Evolutionary conservation across 2,888 invertebrate genomes (phyloP), one percentile per base, ranked within the genome.

Genomic region (Diplolepis rosae): DNA sequence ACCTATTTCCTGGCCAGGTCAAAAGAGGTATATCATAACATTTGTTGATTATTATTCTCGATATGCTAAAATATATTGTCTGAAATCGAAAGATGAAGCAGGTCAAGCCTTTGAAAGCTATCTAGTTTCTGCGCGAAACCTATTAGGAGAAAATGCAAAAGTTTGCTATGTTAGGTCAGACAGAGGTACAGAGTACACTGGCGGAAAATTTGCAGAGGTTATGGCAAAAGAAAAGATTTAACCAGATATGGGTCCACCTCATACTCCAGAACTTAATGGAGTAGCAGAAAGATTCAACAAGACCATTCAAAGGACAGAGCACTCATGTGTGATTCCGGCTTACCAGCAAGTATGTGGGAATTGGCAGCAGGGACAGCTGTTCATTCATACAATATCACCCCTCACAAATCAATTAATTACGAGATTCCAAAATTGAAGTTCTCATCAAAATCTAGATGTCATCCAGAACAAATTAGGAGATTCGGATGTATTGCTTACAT

Each of bases 41-140:
- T 79, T 75, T 18, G 50, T 79, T 32, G 77, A 79, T 30, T 75
- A 81, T 67, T 78, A 75, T 66, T 78, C 30, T 30, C 30, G 30
- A 30, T 30, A 30, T 30, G 30, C 30, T 30, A 30, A 30, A 30
- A 30, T 30, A 30, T 30, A 30, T 30, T 30, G 30, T 30, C 6
- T 30, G 30, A 30, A 6, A 6, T 4, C 30, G 30, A 30, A 30
- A 30, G 30, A 30, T 6, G 30, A 30, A 30, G 30, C 30, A 30
- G 30, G 30, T 6, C 4, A 4, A 5, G 30, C 6, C 6, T 30
- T 30, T 6, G 30, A 30, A 30, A 30, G 6, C 6, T 30, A 66
- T 32, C 35, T 79, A 9, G 68, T 9, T 15, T 32, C 68, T n/a
- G 48, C 74, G 11, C 69, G 76, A 30, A 30, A 30, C 6, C 6